Base-by-base conservation (phyloP, 2,797 vertebrate genomes). In the Denticeps clupeoides region DNA sequence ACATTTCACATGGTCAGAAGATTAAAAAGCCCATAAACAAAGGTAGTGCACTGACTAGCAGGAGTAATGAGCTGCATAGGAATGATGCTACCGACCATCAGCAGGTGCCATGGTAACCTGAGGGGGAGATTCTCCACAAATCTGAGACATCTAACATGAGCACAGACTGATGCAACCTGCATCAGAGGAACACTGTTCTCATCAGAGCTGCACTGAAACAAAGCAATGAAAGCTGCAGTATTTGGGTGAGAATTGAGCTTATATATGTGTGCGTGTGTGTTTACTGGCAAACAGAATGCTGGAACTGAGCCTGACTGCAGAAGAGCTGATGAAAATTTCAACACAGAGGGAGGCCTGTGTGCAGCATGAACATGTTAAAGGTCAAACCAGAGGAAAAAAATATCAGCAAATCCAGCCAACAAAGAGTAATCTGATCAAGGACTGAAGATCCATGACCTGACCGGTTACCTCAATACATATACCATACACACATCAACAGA, bases 291-390 rank as follows among this genome's bases (percentile, higher is more conserved):
- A 18, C 24, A 21, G 42, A 40, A 38, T 22, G 26, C 37, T 51
- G 51, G 37, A 54, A 57, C 47, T 45, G 51, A 54, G 49, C 44
- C 26, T 54, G 48, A 58, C 59, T 58, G 51, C 28, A 24, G 32
- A 51, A 37, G 40, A 29, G 55, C 55, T 51, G 55, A 58, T 55
- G 55, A 55, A 48, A 33, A 62, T 51, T 32, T 51, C 19, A 45
- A 10, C 47, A 41, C 55, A 47, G 41, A 24, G 25, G 45, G 51
- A 49, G 29, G 29, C 50, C 24, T 23, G 22, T 21, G 35, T 23
- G 15, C 26, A 24, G 28, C 23, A 23, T 3, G 38, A 10, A 31
- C 35, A 46, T 57, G 41, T 41, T 53, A 51, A 57, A 57, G 59
- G 54, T 56, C 53, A 56, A 8, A 32, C 24, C 45, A 47, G 16